Conservation (phyloP, 2,113 vertebrate genomes). For the Leucopsar rothschildi region DNA sequence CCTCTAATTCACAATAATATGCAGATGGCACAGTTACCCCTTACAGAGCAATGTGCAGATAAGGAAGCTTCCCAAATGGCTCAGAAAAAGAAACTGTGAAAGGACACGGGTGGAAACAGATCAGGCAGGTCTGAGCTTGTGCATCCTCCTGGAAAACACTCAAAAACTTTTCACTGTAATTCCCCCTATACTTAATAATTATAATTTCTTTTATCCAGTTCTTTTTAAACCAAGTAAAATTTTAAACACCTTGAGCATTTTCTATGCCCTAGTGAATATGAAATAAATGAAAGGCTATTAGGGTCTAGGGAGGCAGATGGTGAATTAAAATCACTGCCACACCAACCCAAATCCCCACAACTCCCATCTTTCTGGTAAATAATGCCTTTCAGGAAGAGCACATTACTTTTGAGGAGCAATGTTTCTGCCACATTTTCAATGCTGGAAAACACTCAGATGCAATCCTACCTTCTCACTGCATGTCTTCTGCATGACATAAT, state of each 20-base stretch:
- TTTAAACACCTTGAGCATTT: background rate
- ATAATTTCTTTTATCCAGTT: background rate
- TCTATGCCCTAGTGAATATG: background rate
- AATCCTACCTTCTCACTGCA: background rate
- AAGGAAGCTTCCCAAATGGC: slow-evolving; percentile 3
- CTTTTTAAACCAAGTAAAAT: background rate
- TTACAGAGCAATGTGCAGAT: background rate
- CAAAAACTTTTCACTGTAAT: background rate
- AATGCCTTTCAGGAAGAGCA: background rate
- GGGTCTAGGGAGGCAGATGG: background rate
- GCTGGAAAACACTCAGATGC: background rate
- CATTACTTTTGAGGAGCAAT: background rate
- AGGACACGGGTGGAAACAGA: background rate
- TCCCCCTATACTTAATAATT: background rate
- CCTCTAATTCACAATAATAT: slow-evolving; percentile 26
- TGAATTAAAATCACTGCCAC: background rate
- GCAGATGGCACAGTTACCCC: background rate
- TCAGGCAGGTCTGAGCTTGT: background rate
- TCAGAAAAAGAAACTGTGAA: background rate
- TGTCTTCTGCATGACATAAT: background rate
- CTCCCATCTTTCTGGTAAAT: background rate
- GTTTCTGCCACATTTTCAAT: background rate
- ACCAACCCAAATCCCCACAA: background rate
- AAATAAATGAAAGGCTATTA: background rate
- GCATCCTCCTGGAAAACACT: background rate